Evolutionary conservation across 2,113 vertebrate species (phyloP).

Genomic region (Phodopus roborovskii): DNA sequence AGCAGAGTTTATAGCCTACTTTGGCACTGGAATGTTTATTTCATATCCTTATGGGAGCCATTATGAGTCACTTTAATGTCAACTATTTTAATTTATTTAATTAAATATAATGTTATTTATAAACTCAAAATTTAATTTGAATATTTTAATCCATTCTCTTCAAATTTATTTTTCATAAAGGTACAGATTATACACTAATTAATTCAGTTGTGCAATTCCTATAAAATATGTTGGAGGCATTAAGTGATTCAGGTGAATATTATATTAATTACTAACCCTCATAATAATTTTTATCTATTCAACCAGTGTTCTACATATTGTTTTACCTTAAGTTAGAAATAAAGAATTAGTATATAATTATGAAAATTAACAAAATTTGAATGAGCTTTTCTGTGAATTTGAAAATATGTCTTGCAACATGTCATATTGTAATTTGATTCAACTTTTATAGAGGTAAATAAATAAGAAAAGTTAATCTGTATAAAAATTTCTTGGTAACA

Average conservation of each 20-base stretch:
- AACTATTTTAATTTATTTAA: not conserved
- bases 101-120: not conserved
- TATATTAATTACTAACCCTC: not conserved
- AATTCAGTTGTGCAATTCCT: not conserved
- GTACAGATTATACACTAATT: not conserved
- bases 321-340: not conserved
- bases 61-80: not conserved
- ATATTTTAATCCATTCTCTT: not conserved
- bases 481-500: not conserved
- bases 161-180: not conserved
- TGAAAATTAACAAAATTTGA: not conserved
- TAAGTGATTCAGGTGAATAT: not conserved
- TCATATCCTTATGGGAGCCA: too few species aligned
- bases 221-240: not conserved
- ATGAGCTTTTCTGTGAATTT: not conserved
- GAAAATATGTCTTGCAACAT: not conserved
- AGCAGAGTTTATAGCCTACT: not conserved
- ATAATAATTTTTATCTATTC: not conserved
- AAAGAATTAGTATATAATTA: not conserved
- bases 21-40: not conserved
- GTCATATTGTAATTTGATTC: not conserved
- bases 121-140: not conserved
- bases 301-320: not conserved
- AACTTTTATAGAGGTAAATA: not conserved
- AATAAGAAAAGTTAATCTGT: not conserved